A percentile compares a stretch with the other conserved stretches of the same genome.
Conservation (phyloP, 2,888 invertebrate species). For the Erpobdella octoculata region DNA sequence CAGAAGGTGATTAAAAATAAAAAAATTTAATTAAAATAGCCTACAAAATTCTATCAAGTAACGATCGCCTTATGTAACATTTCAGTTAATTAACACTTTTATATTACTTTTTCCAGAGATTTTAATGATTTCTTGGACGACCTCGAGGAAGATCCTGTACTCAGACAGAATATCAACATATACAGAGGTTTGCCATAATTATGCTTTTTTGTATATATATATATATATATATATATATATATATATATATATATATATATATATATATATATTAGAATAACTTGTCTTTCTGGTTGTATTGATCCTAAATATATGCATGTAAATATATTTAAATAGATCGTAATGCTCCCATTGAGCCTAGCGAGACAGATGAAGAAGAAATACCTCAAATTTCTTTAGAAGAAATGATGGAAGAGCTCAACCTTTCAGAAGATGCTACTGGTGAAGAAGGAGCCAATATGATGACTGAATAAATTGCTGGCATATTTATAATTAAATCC, state of each 20-base stretch:
- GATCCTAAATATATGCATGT: neutral
- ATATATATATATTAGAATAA: neutral
- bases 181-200: conserved; percentile 57
- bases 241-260: neutral
- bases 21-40: too few species aligned
- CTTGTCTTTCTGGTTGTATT: neutral
- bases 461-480: too few species aligned
- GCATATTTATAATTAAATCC: too few species aligned
- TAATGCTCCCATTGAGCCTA: conserved; percentile 32
- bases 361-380: conserved; percentile 43
- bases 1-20: too few species aligned
- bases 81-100: neutral
- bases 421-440: conserved; percentile 56
- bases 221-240: neutral
- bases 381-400: conserved; percentile 47
- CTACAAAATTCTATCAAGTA: too few species aligned
- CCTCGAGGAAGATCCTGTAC: conserved; percentile 82
- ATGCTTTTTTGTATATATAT: neutral
- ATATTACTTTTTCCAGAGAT: conserved; percentile 59
- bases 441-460: conserved; percentile 38
- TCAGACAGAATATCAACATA: conserved; percentile 85
- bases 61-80: too few species aligned
- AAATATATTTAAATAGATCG: neutral
- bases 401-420: conserved; percentile 51
- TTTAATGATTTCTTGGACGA: conserved; percentile 93